A percentile compares a stretch with the other conserved stretches of the same genome.
Evolutionary conservation across 2,797 vertebrate species (phyloP).

Genomic region (Scyliorhinus canicula): DNA sequence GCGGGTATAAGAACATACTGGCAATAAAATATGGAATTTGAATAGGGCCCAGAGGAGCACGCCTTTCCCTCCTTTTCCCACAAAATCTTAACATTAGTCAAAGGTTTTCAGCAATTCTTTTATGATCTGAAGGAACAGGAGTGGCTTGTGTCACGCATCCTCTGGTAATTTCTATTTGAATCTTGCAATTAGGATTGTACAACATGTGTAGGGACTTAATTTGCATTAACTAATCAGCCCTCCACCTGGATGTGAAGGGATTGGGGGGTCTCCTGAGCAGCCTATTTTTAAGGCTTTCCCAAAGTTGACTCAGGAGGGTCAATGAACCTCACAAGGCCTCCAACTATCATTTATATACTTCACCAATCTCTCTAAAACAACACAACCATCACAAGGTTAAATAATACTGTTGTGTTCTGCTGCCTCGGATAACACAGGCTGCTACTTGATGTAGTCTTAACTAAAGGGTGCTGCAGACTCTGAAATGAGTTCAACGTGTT

Average conservation of each 20-base stretch:
- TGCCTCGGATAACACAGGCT: no score
- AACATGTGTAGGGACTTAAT: neutral
- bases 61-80: no score
- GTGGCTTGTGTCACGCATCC: neutral
- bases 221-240: neutral
- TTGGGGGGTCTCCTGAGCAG: neutral
- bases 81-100: neutral
- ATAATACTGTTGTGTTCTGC: no score
- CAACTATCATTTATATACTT: neutral
- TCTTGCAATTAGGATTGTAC: neutral
- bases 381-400: neutral
- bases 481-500: no score
- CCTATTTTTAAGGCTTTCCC: neutral
- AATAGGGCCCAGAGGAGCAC: no score
- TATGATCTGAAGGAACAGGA: neutral
- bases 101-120: neutral
- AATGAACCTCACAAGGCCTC: neutral
- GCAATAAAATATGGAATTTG: neutral
- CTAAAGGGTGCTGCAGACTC: no score
- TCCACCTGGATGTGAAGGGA: neutral
- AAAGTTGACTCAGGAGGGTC: neutral
- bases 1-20: no score
- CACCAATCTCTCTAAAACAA: neutral
- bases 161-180: neutral
- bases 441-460: no score